Evolutionary conservation across 2,888 invertebrate genomes (phyloP).

Genomic region (Meloe dianella): DNA sequence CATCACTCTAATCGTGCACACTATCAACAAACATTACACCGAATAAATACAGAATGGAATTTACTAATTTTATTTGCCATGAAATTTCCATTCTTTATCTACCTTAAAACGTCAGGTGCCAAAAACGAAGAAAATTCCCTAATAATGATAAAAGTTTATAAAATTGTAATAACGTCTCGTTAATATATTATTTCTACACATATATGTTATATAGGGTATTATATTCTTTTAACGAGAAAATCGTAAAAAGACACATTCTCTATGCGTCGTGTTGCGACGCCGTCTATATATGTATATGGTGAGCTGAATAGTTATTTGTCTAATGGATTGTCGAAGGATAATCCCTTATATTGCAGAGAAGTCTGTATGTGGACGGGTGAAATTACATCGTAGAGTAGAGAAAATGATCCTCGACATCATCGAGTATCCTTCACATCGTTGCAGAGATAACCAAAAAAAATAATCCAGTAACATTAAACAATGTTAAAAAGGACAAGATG

Average conservation of each 20-base stretch:
- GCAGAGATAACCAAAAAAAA: background rate
- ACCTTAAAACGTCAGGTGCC: slow-evolving; percentile 31
- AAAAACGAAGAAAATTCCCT: slow-evolving; percentile 30
- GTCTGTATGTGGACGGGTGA: slow-evolving; percentile 21
- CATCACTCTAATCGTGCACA: background rate
- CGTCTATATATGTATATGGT: slow-evolving; percentile 13
- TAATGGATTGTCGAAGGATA: slow-evolving; percentile 35
- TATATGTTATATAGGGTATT: background rate
- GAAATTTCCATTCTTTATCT: slow-evolving; percentile 28
- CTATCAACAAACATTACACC: background rate
- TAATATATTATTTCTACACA: background rate
- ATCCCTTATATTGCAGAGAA: slow-evolving; percentile 32
- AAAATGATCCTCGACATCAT: slow-evolving; percentile 17
- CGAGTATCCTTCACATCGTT: background rate
- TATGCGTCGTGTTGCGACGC: background rate
- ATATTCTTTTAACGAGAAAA: background rate
- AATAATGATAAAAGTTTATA: slow-evolving; percentile 39
- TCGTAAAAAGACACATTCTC: background rate
- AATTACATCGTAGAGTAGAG: slow-evolving; percentile 23
- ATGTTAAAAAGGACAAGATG: background rate
- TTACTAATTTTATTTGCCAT: slow-evolving; percentile 20
- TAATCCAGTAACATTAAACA: background rate
- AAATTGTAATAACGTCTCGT: slow-evolving; percentile 26
- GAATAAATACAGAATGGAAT: background rate
- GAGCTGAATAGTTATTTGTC: slow-evolving; percentile 26